Evolutionary conservation across 2,888 invertebrate species (phyloP), one percentile per base, ranked within the genome.

Genomic region (Argyresthia albistria): DNA sequence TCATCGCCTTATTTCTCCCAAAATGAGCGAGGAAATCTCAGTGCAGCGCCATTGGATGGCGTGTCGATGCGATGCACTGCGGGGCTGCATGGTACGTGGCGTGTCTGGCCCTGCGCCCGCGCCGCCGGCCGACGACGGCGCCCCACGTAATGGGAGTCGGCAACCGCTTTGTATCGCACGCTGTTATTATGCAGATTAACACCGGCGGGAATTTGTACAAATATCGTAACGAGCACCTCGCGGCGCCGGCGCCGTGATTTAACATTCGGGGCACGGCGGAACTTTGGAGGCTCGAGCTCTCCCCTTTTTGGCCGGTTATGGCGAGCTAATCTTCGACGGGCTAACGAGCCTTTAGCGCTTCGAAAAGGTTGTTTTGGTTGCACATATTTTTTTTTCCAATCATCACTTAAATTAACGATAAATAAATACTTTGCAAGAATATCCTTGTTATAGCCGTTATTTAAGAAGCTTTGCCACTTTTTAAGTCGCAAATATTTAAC

Each of bases 181-280:
- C 80, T 84, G 81, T 84, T 86, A 87, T 87, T 87, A 87, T 87
- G 87, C 87, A 87, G 87, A 87, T 87, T 84, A 84, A 84, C 87
- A 86, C 86, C 83, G 82, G 70, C 83, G 83, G 86, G 87, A 86
- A 86, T 86, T 84, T 84, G 87, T 87, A 83, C 86, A 84, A 82
- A 60, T 82, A 86, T 83, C 86, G 81, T 87, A 86, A 87, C 87
- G 80, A 86, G 87, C 74, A 76, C 76, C 82, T 79, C 76, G 74
- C 78, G 75, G 81, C 86, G 83, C 80, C 83, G 81, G 81, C 73
- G 66, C 67, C 69, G 70, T 68, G 67, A 83, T 86, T 86, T 86
- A 82, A 82, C 80, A 80, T 74, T 74, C 70, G 65, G 69, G 73
- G 68, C 77, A 69, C 74, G 71, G 73, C 73, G 43, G 35, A 35